Base-by-base conservation (phyloP, 2,888 invertebrate species). In the Meiosimyza decipiens region DNA sequence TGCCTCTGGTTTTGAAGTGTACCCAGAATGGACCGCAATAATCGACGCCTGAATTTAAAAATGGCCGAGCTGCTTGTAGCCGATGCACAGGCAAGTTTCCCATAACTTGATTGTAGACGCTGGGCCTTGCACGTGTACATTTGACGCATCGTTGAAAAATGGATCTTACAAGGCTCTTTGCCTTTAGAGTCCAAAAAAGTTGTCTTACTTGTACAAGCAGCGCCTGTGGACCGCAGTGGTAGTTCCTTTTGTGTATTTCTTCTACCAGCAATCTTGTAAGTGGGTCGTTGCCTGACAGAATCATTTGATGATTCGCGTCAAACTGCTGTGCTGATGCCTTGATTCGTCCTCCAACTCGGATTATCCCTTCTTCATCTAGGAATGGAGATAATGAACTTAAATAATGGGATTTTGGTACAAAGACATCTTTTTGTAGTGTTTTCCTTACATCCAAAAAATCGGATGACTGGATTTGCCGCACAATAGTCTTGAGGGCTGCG, bases 31-130 rank as follows among this genome's bases (percentile, higher is more conserved):
- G 28, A 3, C 28, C 28, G 4, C 28, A 28, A 28, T 28, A 28
- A 4, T 28, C 28, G 4, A 28, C 28, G 3, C 28, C 28, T 4
- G 28, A 28, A 28, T 28, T 28, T 0, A 28, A 0, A 28, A 28
- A 28, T 28, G 28, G 28, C 0, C 28, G 28, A 4, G 66, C 33
- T 57, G 75, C 65, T n/a, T 62, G 68, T 13, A 71, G 59, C 60
- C 72, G 16, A 18, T 40, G 52, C 3, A 28, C 55, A 6, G 64
- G 66, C 5, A 66, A 5, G 40, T 66, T 66, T 13, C 55, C 16
- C 54, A 66, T 66, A 2, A 66, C 40, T 16, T 66, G 47, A 9
- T 66, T 40, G 16, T 28, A 40, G 40, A 54, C 40, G 1, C 12
- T 54, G 1, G 55, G 16, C 16, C 12, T 40, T 12, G 66, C 54